Evolutionary conservation across 2,113 vertebrate genomes (phyloP), one percentile per base, ranked within the genome.

Genomic region (Poicephalus gulielmi): DNA sequence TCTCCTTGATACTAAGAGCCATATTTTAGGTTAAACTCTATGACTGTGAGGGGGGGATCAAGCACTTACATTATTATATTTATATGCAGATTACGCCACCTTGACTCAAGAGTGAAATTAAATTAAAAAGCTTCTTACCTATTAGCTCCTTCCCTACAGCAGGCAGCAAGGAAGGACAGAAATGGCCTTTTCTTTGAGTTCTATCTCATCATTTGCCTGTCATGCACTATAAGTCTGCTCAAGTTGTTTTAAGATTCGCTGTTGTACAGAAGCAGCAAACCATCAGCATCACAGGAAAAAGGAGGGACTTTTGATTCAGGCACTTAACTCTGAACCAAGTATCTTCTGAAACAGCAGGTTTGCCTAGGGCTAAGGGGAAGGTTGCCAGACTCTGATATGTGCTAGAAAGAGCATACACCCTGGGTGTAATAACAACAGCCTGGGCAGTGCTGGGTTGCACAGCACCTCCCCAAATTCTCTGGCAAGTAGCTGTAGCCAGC

Each of bases 121-220:
- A 93, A 92, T 84, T 88, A 81, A 91, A 92, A 95, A 95, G 35
- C 69, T 94, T 69, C 66, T 94, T 91, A 92, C 35, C 20, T 62
- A 41, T 44, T 78, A 76, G 69, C 50, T 89, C 30, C 43, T 81
- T 86, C 43, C 77, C 82, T 74, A 81, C 46, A 84, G 74, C 57
- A 79, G 62, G n/a, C 69, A 75, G 44, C 50, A 71, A 62, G 35
- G 60, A 88, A 90, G 50, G 66, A 44, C 41, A 89, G 57, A 64
- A 91, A 76, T 2, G 7, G 44, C 33, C 83, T 83, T 68, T 94
- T 33, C 31, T 84, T 88, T 30, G 30, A 70, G 17, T 84, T 78
- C 43, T 67, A 2, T 59, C 33, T 78, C 3, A 0, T 84, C 87
- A 66, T 66, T 66, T 79, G 19, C n/a, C 49, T 87, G 57, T 64